Base-by-base conservation (phyloP, 2,888 invertebrate species). In the Agonum fuliginosum region DNA sequence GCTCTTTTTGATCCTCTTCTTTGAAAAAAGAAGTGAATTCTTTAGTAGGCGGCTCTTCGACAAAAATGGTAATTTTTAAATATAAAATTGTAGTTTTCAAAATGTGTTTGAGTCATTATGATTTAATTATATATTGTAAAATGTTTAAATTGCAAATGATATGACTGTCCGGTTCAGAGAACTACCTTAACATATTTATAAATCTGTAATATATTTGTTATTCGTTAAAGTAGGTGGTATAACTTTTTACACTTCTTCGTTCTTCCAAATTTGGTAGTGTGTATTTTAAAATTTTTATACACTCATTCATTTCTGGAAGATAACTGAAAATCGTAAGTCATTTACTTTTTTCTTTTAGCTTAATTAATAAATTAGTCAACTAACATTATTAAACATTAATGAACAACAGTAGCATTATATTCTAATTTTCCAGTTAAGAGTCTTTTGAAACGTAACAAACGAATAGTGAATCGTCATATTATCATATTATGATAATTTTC, bases 131-230 rank as follows among this genome's bases (percentile, higher is more conserved):
- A 14, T 43, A 12, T 43, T 14, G 12, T 43, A 14, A 17, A 43
- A 12, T 43, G 12, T 14, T 5, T 43, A 12, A 43, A 14, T 43
- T 54, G 24, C 24, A 24, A 54, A 54, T 54, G 54, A 54, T 4
- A 12, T 54, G 54, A 54, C 22, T 54, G 22, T 12, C 24, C 24
- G 12, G 10, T 51, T 51, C 51, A 51, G 54, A 54, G 54, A 54
- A 54, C 20, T 43, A 17, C 20, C 54, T 54, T 54, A n/a, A 54
- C 3, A 24, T 24, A n/a, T n/a, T 54, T 54, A 22, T 24, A 54
- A 54, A 54, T 10, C 4, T 54, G 54, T n/a, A 54, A 54, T 54
- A 22, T 54, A 54, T 54, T 54, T 24, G 54, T 12, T 54, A 54
- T 54, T 54, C 20, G 22, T 54, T 54, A 12, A 24, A 22, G 54